Base-by-base conservation (phyloP, 2,113 vertebrate species). In the Myiagra hebetior region DNA sequence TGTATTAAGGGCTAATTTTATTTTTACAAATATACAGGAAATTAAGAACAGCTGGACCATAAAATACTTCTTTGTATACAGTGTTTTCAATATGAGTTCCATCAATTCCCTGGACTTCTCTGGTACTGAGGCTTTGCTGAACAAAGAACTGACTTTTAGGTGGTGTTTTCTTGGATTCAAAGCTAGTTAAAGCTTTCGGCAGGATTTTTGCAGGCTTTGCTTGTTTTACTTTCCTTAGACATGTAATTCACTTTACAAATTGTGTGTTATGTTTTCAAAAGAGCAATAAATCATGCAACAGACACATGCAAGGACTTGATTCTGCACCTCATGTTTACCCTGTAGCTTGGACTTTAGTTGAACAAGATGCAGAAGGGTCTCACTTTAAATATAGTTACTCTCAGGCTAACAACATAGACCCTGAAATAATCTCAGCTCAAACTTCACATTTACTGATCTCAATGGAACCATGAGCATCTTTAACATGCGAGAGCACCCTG, bases 1-100 rank as follows among this genome's bases (percentile, higher is more conserved):
- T 13, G 14, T 80, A 92, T 74, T 69, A 70, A 70, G 26, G 64
- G 59, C 75, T 87, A 87, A 59, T 63, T 92, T 85, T 69, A 35
- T 74, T 93, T 94, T 90, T 79, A 84, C 91, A 93, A 92, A 92
- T 77, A 89, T 19, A 89, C 33, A 84, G 79, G 68, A 97, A 97
- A 96, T 95, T 69, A 86, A 69, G 57, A 95, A 39, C 91, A 96
- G 79, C 35, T 95, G 96, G 42, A 47, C 33, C 52, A 46, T 70
- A 88, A 95, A 97, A 73, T 69, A 69, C 31, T 57, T 69, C 70
- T 95, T 90, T 93, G 88, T 92, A 39, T 41, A 69, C 31, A 27
- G 13, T 6, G 22, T 17, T 94, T 93, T 90, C 88, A 67, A 69
- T 62, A 83, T 1, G 10, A 88, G 70, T 86, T 88, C 28, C 49